These are phyloP conservation scores for human (Homo sapiens) DNA, from an alignment of 2,113 vertebrate genomes.

Conservation along the genomic window GRCh38 chr16:28732001-28732500, in stretches of 20 bases:
- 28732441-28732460: neutral
- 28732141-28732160: constrained; percentile 98
- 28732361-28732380: neutral
- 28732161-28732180: constrained; percentile 93
- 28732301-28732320: neutral
- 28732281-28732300: neutral
- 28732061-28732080: constrained; percentile 94
- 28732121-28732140: constrained; percentile 94
- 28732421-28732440: neutral
- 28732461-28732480: neutral
- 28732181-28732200: constrained; percentile 90
- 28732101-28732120: constrained; percentile 95
- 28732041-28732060: constrained; percentile 94
- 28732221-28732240: neutral
- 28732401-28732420: neutral
- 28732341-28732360: neutral
- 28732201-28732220: neutral
- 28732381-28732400: neutral
- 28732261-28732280: neutral
- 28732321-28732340: neutral
- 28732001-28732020: constrained; percentile 94
- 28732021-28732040: constrained; percentile 96
- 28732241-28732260: neutral
- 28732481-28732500: neutral
- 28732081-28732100: constrained; percentile 96